Evolutionary conservation across 2,888 invertebrate genomes (phyloP), one percentile per base, ranked within the genome.

Genomic region (Eupsilia transversa): DNA sequence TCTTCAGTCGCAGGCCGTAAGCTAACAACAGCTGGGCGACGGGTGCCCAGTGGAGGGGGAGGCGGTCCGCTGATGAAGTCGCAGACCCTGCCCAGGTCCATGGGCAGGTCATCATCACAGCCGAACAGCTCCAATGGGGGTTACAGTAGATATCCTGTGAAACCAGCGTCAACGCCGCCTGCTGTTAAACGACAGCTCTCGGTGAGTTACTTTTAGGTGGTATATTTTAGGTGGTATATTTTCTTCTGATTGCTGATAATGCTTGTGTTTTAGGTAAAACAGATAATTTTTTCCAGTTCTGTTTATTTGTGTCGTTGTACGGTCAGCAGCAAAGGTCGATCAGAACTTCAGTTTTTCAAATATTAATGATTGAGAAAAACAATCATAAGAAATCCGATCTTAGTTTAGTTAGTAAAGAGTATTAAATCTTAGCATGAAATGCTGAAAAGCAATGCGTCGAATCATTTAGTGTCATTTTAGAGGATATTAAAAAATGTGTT

Each of bases 141-240:
- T 73, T 93, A 95, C 89, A 90, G 94, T 87, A 88, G 97, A 88
- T 94, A 96, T 90, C 93, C 97, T 90, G 84, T 97, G 96, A 93
- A 98, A 92, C 97, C 98, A 6, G 97, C 98, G 2, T 98, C 98
- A 0, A 98, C 98, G 1, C 98, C 98, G 17, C 98, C 98, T 0
- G 98, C 98, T n/a, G 97, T 98, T 12, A 98, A 98, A 86, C 97
- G 98, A 85, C 98, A 98, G 92, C 96, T 98, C 43, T 98, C 98
- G 73, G 97, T 97, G 86, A 96, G 96, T 65, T 3, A 3, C 1
- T 41, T 10, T 60, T 38, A 38, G 14, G 9, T 63, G 67, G 27
- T 54, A 43, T 20, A 3, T n/a, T 38, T 30, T 64, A 38, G 14
- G 9, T 63, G 67, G 27, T 54, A 43, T 20, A 3, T n/a, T 38